These are phyloP conservation scores for Proctacanthus coquilletti DNA, from an alignment of 1,140 invertebrate species.

Conservation along the genomic window DNA sequence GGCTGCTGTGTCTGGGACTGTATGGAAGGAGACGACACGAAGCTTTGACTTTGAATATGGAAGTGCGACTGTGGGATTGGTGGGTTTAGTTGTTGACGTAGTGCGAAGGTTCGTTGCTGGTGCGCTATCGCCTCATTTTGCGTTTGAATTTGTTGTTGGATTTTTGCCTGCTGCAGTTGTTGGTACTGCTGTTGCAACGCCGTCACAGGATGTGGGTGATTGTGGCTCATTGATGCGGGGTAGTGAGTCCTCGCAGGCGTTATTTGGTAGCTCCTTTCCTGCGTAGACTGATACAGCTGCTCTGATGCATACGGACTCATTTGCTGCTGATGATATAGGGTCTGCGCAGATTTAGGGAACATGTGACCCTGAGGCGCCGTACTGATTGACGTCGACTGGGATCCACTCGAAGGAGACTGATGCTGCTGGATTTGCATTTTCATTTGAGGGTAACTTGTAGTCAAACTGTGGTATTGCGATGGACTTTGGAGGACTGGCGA, in stretches of 20 bases:
- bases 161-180: slow-evolving; percentile 41
- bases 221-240: slow-evolving; percentile 16
- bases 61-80: slow-evolving; percentile 20
- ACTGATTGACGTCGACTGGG: slow-evolving; percentile 22
- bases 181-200: slow-evolving; percentile 35
- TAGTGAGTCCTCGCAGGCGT: slow-evolving; percentile 27
- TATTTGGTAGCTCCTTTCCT: slow-evolving; percentile 27
- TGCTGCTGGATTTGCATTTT: slow-evolving; percentile 13
- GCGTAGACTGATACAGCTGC: slow-evolving; percentile 26
- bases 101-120: slow-evolving; percentile 42
- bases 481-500: slow-evolving; percentile 13
- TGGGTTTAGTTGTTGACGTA: slow-evolving; percentile 34
- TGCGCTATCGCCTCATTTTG: slow-evolving; percentile 42
- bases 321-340: slow-evolving; percentile 25
- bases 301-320: slow-evolving; percentile 8
- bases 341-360: slow-evolving; percentile 11
- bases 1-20: slow-evolving; percentile 14
- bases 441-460: slow-evolving; percentile 1
- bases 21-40: slow-evolving; percentile 18
- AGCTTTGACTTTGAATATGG: slow-evolving; percentile 24
- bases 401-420: slow-evolving; percentile 15
- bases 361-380: slow-evolving; percentile 20
- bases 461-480: slow-evolving; percentile 7
- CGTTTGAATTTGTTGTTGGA: slow-evolving; percentile 41
- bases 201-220: slow-evolving; percentile 27